Conservation (phyloP, 2,113 vertebrate genomes). For the Rhinichthys klamathensis region DNA sequence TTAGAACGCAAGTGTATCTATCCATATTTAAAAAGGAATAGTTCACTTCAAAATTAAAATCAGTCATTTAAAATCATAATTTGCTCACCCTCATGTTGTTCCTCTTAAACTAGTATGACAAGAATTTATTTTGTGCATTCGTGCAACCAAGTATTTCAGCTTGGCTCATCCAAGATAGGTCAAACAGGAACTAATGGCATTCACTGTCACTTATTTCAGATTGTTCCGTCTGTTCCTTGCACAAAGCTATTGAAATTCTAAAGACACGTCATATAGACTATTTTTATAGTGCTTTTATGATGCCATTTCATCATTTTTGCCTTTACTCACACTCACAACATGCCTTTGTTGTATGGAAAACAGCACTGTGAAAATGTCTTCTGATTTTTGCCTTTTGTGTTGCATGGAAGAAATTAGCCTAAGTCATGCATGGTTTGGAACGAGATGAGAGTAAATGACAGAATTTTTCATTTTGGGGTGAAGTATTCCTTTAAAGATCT, state of each 20-base stretch:
- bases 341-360: background rate
- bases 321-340: background rate
- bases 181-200: background rate
- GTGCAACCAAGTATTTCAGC: background rate
- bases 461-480: background rate
- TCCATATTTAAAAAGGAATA: background rate
- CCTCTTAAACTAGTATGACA: background rate
- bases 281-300: too few relatives aligned
- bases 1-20: background rate
- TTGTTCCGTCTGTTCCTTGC: background rate
- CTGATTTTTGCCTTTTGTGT: background rate
- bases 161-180: background rate
- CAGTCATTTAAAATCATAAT: background rate
- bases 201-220: background rate
- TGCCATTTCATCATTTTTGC: background rate
- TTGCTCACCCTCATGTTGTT: background rate
- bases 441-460: background rate
- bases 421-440: background rate
- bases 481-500: background rate
- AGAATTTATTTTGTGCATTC: background rate
- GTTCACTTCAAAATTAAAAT: background rate
- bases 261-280: too few relatives aligned
- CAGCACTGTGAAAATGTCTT: background rate
- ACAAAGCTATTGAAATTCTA: too few relatives aligned
- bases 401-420: background rate